A percentile compares a stretch with the other conserved stretches of the same genome.
Conservation (phyloP, 1,140 invertebrate species). For the Charaxes varanes region DNA sequence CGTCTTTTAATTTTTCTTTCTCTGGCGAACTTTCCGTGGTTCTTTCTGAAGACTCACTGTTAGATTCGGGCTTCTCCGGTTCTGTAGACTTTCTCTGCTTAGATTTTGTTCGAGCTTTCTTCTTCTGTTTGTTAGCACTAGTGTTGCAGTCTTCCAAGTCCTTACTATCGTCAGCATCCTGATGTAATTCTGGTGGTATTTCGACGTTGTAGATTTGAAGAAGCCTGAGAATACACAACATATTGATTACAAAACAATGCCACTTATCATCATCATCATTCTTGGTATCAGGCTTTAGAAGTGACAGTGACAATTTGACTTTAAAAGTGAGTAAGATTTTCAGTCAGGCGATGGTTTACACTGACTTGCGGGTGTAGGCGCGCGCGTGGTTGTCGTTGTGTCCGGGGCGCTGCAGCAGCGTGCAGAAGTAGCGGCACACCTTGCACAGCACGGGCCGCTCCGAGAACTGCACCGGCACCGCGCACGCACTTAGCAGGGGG, state of each 20-base stretch:
- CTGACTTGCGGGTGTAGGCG: constrained; percentile 76
- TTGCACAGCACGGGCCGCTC: constrained; percentile 83
- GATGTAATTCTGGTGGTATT: constrained; percentile 77
- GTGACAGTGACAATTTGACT: too few relatives aligned
- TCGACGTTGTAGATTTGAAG: constrained; percentile 82
- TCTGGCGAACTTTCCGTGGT: constrained; percentile 49
- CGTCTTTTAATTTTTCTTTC: constrained; percentile 48
- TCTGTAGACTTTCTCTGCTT: constrained; percentile 70
- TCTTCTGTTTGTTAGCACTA: constrained; percentile 63
- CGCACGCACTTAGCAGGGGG: constrained; percentile 76
- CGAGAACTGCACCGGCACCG: constrained; percentile 77
- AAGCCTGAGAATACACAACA: constrained; percentile 71
- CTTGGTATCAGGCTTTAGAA: too few relatives aligned
- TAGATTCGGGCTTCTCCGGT: constrained; percentile 38
- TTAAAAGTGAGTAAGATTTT: too few relatives aligned
- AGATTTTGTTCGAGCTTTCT: constrained; percentile 69
- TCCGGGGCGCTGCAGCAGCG: constrained; percentile 79
- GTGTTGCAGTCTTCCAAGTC: constrained; percentile 58
- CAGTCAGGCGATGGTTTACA: too few relatives aligned
- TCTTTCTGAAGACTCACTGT: constrained; percentile 54
- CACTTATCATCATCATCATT: too few relatives aligned
- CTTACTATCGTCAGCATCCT: constrained; percentile 44
- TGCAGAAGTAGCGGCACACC: constrained; percentile 84
- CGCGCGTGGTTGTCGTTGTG: constrained; percentile 77
- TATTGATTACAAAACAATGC: not conserved